Conservation (phyloP, 2,113 vertebrate genomes). For the Campylomormyrus tamandua region DNA sequence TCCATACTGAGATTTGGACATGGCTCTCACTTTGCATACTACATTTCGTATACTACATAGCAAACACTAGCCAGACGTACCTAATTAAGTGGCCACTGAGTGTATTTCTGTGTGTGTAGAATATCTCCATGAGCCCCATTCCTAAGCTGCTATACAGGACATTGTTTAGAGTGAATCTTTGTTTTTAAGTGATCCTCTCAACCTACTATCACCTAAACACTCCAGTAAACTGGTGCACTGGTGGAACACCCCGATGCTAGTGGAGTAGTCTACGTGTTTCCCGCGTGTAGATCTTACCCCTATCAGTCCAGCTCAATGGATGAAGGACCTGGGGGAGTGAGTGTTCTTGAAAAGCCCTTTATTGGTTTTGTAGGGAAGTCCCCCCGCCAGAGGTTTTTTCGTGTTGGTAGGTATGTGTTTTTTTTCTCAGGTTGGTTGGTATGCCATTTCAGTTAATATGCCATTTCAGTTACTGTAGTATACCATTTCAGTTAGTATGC, state of each 20-base stretch:
- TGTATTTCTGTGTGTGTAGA: not conserved
- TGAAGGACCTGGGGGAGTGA: slow-evolving; percentile 37
- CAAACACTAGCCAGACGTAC: not conserved
- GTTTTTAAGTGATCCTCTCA: not conserved
- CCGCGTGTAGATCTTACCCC: slow-evolving; percentile 28
- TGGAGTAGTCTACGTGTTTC: slow-evolving; percentile 42
- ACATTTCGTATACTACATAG: not conserved
- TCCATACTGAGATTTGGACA: not conserved
- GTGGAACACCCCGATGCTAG: slow-evolving; percentile 35
- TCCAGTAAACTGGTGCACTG: not conserved
- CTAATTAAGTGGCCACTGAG: not conserved
- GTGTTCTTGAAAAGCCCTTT: slow-evolving; percentile 56
- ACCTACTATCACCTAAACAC: not conserved
- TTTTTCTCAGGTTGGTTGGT: slow-evolving; percentile 41
- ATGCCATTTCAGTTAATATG: slow-evolving; percentile 32
- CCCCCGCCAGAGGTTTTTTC: slow-evolving; percentile 41
- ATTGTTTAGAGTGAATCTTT: not conserved
- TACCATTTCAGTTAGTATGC: no score
- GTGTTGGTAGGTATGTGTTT: slow-evolving; percentile 48
- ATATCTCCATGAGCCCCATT: slow-evolving; percentile 29
- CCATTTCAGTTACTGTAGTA: no score
- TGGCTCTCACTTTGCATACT: not conserved
- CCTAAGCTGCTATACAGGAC: not conserved
- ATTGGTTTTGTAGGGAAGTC: slow-evolving; percentile 53
- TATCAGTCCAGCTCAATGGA: slow-evolving; percentile 29